Base-by-base conservation (phyloP, 2,797 vertebrate species). In the Gobio occitaniae region DNA sequence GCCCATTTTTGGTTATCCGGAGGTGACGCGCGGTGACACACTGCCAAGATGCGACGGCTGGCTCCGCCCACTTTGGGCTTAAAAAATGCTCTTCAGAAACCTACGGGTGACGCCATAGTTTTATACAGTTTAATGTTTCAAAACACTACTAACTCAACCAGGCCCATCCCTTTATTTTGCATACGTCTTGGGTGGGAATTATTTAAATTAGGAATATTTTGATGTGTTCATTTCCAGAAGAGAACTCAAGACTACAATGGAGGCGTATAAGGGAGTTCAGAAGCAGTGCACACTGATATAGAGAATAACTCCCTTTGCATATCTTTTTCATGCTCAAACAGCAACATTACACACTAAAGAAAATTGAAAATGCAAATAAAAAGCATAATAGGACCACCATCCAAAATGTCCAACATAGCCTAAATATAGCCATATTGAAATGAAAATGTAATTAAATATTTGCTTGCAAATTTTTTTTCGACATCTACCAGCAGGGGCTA, bases 401-500 rank as follows among this genome's bases (percentile, higher is more conserved):
- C 0, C 2, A 65, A 69, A 69, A 69, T 41, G 21, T 38, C 9
- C 32, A 38, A 16, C 17, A 19, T 41, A 44, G 41, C 7, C 6
- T 8, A 16, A 25, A 25, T 25, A 25, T 25, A 25, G 25, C 25
- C 25, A 25, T 25, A 25, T 25, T 13, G 25, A 63, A 29, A 15
- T 29, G 10, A 13, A 38, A 17, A 38, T 3, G 16, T 10, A 11
- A 68, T 68, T 19, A 41, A 17, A 74, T 32, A 32, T 17, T 50
- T 17, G 4, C 15, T 52, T 74, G 13, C n/a, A 44, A 9, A 41
- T 15, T 25, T 25, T 25, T 25, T 56, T 76, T 19, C 2, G 3
- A 56, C 19, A 38, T 76, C 19, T 56, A 76, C 52, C 52, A 76
- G 52, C 52, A 76, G 19, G 61, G 19, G 21, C 75, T 11, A 77